Base-by-base conservation (phyloP, 1,140 invertebrate genomes). In the Drosophila teissieri region DNA sequence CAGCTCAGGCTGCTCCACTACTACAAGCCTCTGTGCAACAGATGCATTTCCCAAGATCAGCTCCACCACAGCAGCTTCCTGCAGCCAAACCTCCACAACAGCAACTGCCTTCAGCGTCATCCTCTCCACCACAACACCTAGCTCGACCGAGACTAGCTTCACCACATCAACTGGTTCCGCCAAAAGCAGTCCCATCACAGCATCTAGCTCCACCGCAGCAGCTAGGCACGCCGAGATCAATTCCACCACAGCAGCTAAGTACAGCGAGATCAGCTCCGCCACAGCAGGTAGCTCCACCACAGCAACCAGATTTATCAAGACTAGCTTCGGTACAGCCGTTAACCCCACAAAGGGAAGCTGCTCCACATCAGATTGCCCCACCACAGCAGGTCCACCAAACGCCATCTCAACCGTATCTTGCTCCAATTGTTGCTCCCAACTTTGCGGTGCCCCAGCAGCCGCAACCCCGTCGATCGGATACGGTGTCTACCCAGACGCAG, bases 401-500 rank as follows among this genome's bases (percentile, higher is more conserved):
- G 34, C 24, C 19, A 27, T 6, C 31, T 11, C 45, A 68, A 22
- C 15, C 22, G 37, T 24, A 42, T 15, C 40, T 12, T 0, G 24
- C 39, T 19, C 19, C 52, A 34, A 31, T 27, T 12, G 17, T 31
- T 31, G 19, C 37, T 2, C 5, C 49, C 12, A 55, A 42, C 12
- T 78, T 69, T 52, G 58, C 46, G 8, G 34, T 58, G 31, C 67
- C 60, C 6, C 51, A 54, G 8, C 74, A 46, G 17, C 63, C 56
- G 14, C 68, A 77, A 34, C 68, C 46, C 39, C 79, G 56, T 14
- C 55, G 65, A 4, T 64, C 67, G 7, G 81, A 84, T 2, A 77
- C 69, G 0, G 56, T 55, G 5, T 73, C 63, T 8, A 74, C 61
- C n/a, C 82, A 81, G 45, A 81, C 82, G 31, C 37, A 62, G 19